phyloP scores from a whole-genome alignment of 2,888 invertebrate species.

The Amphiduros pacificus region DNA sequence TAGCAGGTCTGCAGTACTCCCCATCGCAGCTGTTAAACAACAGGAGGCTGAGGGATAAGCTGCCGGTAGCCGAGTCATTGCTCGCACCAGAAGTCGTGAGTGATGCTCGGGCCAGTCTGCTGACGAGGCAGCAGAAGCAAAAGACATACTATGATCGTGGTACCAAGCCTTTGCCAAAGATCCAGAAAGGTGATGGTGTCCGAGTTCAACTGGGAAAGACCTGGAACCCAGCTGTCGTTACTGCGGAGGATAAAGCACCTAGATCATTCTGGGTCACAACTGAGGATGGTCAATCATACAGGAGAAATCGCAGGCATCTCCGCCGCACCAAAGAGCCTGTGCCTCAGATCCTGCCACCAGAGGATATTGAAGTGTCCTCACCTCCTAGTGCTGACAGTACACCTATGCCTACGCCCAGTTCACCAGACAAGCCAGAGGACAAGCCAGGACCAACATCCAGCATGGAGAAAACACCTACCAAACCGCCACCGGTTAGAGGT shows the following conservation, averaged over 20 bases:
- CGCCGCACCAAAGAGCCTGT: neutral
- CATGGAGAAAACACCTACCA: no score
- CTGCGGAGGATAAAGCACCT: neutral
- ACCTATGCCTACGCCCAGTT: no score
- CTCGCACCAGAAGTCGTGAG: neutral
- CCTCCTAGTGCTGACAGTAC: no score
- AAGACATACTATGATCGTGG: constrained; percentile 6
- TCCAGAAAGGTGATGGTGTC: constrained; percentile 11
- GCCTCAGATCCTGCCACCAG: no score
- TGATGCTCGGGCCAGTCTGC: neutral
- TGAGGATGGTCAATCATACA: neutral
- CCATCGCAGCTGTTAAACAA: constrained; percentile 31
- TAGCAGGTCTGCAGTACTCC: constrained; percentile 23
- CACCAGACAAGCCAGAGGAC: no score
- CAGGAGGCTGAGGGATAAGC: constrained; percentile 20
- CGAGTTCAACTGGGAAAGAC: constrained; percentile 9
- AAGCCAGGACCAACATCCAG: no score
- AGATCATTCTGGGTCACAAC: neutral
- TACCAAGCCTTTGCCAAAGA: constrained; percentile 6
- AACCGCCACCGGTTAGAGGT: no score
- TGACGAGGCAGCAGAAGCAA: neutral
- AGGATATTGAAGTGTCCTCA: no score
- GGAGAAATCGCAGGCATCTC: neutral
- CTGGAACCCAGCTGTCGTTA: constrained; percentile 16
- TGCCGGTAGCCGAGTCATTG: constrained; percentile 10